Base-by-base conservation (phyloP, 2,888 invertebrate genomes). In the Parapristionchus giblindavisi region DNA sequence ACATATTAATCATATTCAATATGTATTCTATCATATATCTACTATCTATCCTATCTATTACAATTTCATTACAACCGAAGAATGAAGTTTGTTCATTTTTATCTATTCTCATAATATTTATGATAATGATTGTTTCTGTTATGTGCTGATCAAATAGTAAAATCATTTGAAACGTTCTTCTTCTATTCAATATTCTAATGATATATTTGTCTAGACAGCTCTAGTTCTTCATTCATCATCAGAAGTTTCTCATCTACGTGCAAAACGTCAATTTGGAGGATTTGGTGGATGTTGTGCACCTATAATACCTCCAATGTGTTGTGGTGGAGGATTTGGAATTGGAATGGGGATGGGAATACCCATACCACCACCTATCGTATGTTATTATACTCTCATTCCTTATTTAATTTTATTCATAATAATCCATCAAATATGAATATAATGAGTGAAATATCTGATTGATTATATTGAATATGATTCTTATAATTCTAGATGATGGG, bases 231-330 rank as follows among this genome's bases (percentile, higher is more conserved):
- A 43, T 14, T 2, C 24, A 32, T 6, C 24, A 3, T 51, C 66
- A 24, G 48, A 48, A 1, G 36, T 51, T 34, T 3, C 51, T 40
- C 66, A 66, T 24, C 34, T 66, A 27, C 66, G 72, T 2, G 72
- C 72, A 8, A 72, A 72, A 34, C 58, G 72, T 6, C 72, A 72
- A 24, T 72, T 58, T 24, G 72, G 72, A 4, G 72, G 72, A 27
- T 72, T 72, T 27, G 72, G 72, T 4, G 82, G 77, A 40, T 78
- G 80, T 66, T 80, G 79, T 43, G 75, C 72, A 54, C 17, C 27
- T 5, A 72, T 81, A 21, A 78, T 76, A 52, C 74, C 78, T 4
- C 75, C 79, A 58, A 78, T 79, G 40, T 83, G 83, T 56, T 81
- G 83, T 38, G 74, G 72, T 38, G 52, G 36, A 36, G 56, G 56